Evolutionary conservation across 37 sponge, comb jelly and placozoan species (phyloP).

Genomic region (Haliclona indistincta): DNA sequence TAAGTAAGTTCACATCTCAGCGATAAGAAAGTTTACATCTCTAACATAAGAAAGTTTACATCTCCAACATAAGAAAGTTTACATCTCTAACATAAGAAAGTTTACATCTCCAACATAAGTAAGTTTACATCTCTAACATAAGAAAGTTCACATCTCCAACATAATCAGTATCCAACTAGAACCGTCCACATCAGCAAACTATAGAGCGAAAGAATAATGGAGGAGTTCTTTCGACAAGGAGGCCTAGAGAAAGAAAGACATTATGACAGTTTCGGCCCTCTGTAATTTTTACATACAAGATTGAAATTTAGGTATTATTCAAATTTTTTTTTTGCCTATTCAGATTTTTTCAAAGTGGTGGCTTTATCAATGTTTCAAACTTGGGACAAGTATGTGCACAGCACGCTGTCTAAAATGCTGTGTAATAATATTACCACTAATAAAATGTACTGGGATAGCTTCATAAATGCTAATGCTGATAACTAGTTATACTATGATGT

Average conservation of each 20-base stretch:
- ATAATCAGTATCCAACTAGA: slow-evolving; percentile 65
- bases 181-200: slow-evolving; percentile 32
- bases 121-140: too few species aligned
- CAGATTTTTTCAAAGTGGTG: slow-evolving; percentile 62
- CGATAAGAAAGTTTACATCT: too few species aligned
- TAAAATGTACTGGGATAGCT: slow-evolving; percentile 52
- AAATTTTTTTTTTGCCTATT: not conserved
- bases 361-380: slow-evolving; percentile 64
- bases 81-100: too few species aligned
- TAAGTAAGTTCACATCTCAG: too few species aligned
- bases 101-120: too few species aligned
- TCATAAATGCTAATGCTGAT: too few species aligned
- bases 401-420: slow-evolving; percentile 22
- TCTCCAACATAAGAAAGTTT: too few species aligned
- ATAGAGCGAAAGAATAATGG: slow-evolving; percentile 78
- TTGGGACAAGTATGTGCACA: slow-evolving; percentile 51
- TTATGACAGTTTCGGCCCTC: slow-evolving; percentile 54
- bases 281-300: too few species aligned
- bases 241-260: slow-evolving; percentile 57
- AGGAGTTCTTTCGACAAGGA: slow-evolving; percentile 78
- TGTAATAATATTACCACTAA: slow-evolving; percentile 49
- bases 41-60: too few species aligned
- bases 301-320: too few species aligned
- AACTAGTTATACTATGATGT: too few species aligned
- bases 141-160: too few species aligned